Percentiles rank a stretch among this genome's conserved stretches.
Conservation (phyloP, 2,797 vertebrate genomes). For the Cheirogaleus major region DNA sequence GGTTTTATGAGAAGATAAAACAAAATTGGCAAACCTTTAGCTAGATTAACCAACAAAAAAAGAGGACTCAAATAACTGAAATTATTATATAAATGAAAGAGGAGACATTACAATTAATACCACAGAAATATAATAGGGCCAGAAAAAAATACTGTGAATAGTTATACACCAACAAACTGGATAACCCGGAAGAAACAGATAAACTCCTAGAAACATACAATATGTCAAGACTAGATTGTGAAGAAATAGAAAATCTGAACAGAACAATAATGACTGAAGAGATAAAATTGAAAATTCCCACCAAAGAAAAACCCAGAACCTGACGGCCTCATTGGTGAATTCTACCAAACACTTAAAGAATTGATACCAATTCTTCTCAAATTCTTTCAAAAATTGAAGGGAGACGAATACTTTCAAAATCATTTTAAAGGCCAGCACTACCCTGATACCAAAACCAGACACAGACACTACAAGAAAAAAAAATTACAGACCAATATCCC, state of each 20-base stretch:
- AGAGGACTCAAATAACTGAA: not conserved
- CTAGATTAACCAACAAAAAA: not conserved
- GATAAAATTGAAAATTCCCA: not conserved
- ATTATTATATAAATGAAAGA: not conserved
- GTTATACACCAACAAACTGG: not conserved
- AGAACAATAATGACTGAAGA: not conserved
- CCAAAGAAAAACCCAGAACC: not conserved
- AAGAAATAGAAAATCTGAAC: not conserved
- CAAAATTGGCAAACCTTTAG: not conserved
- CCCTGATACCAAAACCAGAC: not conserved
- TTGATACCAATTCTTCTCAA: not conserved
- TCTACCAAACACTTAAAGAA: not conserved
- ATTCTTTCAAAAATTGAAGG: not conserved
- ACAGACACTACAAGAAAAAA: not conserved
- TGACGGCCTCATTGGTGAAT: not conserved
- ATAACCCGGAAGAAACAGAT: not conserved
- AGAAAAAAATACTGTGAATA: not conserved
- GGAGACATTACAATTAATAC: not conserved
- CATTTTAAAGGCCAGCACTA: not conserved
- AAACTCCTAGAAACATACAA: not conserved
- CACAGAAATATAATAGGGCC: not conserved
- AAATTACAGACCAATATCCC: not conserved
- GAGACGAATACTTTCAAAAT: not conserved
- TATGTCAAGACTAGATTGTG: not conserved
- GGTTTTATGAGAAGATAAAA: not conserved